Conservation (phyloP, 1,140 invertebrate genomes). For the Brachionus manjavacas region DNA sequence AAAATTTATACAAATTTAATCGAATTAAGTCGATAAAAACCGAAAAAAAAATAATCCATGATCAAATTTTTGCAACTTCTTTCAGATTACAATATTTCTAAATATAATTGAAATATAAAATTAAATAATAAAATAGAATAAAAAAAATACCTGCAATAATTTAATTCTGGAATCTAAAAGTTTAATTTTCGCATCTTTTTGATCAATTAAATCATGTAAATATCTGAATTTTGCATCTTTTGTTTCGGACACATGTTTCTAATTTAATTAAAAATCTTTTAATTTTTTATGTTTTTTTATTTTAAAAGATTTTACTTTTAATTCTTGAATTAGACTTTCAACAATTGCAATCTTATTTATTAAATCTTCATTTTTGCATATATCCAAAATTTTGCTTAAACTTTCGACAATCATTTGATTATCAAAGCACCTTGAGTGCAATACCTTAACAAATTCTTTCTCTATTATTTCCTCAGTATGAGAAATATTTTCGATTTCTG, state of each 20-base stretch:
- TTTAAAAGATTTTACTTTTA: neutral
- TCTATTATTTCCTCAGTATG: neutral
- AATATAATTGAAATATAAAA: neutral
- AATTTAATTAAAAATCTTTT: too few relatives aligned
- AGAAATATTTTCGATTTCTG: neutral
- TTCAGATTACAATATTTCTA: slow-evolving; percentile 4
- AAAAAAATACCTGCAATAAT: neutral
- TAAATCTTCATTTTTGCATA: neutral
- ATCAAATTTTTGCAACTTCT: neutral
- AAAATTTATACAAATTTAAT: neutral
- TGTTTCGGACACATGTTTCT: neutral
- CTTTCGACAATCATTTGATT: neutral
- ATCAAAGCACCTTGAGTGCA: neutral
- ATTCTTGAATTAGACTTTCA: neutral
- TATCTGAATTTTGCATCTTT: slow-evolving; percentile 14
- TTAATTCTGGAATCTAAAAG: slow-evolving; percentile 17
- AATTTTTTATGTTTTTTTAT: neutral
- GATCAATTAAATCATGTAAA: neutral
- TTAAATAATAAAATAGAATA: neutral
- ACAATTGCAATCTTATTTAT: neutral
- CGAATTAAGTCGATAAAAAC: neutral
- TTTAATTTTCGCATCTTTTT: slow-evolving; percentile 23
- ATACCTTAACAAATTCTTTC: neutral
- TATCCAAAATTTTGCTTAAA: neutral
- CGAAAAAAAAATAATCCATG: neutral